Conservation (phyloP, 2,113 vertebrate genomes). For the Forbesichthys agassizii region DNA sequence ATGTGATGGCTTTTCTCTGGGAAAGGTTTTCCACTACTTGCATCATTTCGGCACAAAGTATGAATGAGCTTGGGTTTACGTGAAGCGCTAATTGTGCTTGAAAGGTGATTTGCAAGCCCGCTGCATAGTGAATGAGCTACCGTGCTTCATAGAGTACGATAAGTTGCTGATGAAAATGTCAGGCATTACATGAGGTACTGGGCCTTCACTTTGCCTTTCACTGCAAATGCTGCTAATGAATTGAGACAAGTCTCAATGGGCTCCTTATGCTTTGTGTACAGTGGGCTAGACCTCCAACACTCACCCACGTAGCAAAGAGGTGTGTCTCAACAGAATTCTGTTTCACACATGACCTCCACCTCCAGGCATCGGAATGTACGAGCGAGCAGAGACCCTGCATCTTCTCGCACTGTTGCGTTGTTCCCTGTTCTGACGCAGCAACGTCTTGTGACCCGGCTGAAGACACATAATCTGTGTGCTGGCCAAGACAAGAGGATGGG, state of each 20-base stretch:
- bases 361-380: not conserved
- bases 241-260: constrained; percentile 5
- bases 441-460: constrained; percentile 22
- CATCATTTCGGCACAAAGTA: constrained; percentile 30
- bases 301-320: not conserved
- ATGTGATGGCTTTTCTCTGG: constrained; percentile 58
- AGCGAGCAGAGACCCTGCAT: not conserved
- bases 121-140: not conserved
- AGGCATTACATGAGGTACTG: not conserved
- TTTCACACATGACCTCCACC: not conserved
- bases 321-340: not conserved
- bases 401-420: not conserved
- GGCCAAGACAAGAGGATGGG: constrained; percentile 1
- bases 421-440: constrained; percentile 3
- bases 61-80: not conserved
- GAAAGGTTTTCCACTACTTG: constrained; percentile 25
- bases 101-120: constrained; percentile 28
- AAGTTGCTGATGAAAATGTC: not conserved
- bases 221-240: not conserved
- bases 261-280: constrained; percentile 6
- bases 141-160: constrained; percentile 3
- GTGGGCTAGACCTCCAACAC: not conserved
- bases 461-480: not conserved
- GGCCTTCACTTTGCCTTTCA: not conserved
- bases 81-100: constrained; percentile 27